Percentiles rank a stretch among this genome's conserved stretches.
phyloP scores from a whole-genome alignment of 2,888 invertebrate genomes.

The Agrochola lota region DNA sequence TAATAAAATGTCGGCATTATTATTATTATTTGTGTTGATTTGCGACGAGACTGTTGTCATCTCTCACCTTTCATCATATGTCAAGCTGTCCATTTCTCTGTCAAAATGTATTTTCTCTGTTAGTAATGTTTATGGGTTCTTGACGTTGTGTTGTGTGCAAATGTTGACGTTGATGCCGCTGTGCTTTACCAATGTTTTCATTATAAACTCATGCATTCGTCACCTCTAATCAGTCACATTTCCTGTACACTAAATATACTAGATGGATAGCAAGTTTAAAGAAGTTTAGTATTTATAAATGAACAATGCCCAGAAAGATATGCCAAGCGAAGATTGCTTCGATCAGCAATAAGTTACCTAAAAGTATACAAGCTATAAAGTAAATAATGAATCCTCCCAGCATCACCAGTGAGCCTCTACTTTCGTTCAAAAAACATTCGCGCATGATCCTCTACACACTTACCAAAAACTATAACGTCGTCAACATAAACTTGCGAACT shows the following conservation, averaged over 20 bases:
- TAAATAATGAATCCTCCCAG: slow-evolving; percentile 1
- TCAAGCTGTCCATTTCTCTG: slow-evolving; percentile 84
- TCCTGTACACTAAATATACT: slow-evolving; percentile 8
- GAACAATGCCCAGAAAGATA: slow-evolving; percentile 17
- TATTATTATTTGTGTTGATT: slow-evolving; percentile 44
- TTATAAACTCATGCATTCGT: slow-evolving; percentile 49
- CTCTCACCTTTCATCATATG: slow-evolving; percentile 81
- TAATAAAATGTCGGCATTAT: slow-evolving; percentile 43
- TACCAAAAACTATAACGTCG: slow-evolving; percentile 52
- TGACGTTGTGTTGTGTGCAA: slow-evolving; percentile 57
- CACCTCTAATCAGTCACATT: slow-evolving; percentile 17
- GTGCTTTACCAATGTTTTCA: slow-evolving; percentile 19
- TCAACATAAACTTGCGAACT: slow-evolving; percentile 67
- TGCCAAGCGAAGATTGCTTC: slow-evolving; percentile 15
- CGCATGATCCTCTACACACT: slow-evolving; percentile 51
- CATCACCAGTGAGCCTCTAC: slow-evolving; percentile 26
- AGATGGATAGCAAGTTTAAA: slow-evolving; percentile 4
- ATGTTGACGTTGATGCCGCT: slow-evolving; percentile 43
- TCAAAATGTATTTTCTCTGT: slow-evolving; percentile 82
- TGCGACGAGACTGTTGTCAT: slow-evolving; percentile 60
- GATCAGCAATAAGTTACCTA: slow-evolving; percentile 9
- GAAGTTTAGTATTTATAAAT: slow-evolving; percentile 4
- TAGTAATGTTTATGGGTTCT: slow-evolving; percentile 65
- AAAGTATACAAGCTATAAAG: slow-evolving; percentile 9
- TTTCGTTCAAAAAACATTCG: slow-evolving; percentile 25